Conservation (phyloP, 2,113 vertebrate genomes). For the Thinocorus orbignyianus region DNA sequence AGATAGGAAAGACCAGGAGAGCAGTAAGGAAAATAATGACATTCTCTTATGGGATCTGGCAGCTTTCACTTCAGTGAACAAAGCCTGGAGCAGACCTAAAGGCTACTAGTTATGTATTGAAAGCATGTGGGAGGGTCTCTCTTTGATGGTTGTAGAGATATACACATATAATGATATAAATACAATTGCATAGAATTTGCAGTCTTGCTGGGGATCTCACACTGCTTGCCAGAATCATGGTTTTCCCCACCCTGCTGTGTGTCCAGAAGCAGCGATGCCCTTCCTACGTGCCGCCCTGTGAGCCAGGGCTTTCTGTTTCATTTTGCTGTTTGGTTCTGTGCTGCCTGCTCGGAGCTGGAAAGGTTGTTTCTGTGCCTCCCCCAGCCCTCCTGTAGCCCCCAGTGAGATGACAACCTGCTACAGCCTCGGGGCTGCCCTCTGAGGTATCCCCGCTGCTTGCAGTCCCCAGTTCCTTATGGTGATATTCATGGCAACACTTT, state of each 20-base stretch:
- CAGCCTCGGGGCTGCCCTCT: accelerated
- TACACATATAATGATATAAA: background rate
- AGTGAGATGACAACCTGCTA: background rate
- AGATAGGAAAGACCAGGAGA: background rate
- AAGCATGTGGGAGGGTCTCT: background rate
- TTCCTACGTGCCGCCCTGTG: accelerated
- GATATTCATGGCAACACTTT: background rate
- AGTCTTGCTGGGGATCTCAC: background rate
- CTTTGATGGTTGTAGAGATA: background rate
- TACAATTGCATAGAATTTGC: background rate
- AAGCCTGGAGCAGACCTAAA: background rate
- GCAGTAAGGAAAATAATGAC: background rate
- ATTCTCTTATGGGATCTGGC: background rate
- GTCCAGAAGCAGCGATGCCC: background rate
- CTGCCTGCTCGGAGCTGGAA: background rate
- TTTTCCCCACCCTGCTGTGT: background rate
- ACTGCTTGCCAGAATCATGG: background rate
- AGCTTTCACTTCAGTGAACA: background rate
- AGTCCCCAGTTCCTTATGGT: background rate
- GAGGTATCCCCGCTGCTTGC: background rate
- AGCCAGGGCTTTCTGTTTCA: background rate
- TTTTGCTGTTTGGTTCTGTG: background rate
- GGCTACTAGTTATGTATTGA: background rate
- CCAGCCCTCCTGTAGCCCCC: background rate
- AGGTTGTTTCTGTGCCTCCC: background rate